These are phyloP conservation scores for Metallyticus violacea DNA, from an alignment of 2,888 invertebrate genomes.

Conservation along the genomic window DNA sequence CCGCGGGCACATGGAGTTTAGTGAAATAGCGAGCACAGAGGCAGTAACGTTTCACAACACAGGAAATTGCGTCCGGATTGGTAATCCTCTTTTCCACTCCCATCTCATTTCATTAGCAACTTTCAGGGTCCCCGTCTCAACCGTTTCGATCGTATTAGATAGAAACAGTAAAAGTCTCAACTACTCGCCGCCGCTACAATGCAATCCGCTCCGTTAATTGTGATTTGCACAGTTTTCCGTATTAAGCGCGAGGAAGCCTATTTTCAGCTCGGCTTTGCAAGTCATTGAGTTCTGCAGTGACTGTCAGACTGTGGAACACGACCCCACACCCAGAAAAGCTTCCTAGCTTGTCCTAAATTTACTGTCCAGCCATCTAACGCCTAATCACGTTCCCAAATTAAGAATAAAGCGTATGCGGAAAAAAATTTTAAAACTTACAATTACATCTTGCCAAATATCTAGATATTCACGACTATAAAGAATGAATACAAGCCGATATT, in stretches of 20 bases:
- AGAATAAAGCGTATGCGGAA: too few relatives aligned
- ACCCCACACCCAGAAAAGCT: too few relatives aligned
- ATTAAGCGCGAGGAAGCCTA: neutral
- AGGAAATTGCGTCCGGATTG: slow-evolving; percentile 31
- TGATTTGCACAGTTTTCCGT: neutral
- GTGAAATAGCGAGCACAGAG: too few relatives aligned
- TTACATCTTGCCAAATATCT: too few relatives aligned
- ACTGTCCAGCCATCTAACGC: too few relatives aligned
- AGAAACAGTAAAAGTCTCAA: neutral
- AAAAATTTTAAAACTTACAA: too few relatives aligned
- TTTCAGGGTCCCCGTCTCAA: neutral
- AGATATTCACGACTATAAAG: too few relatives aligned
- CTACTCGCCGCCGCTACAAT: neutral
- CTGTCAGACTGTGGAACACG: neutral
- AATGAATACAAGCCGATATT: too few relatives aligned
- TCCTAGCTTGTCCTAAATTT: too few relatives aligned
- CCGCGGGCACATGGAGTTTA: too few relatives aligned
- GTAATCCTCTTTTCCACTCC: slow-evolving; percentile 6
- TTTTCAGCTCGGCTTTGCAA: neutral
- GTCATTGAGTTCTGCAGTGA: neutral
- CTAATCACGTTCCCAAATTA: too few relatives aligned
- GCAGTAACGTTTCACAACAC: neutral
- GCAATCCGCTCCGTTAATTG: neutral
- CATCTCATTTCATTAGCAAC: slow-evolving; percentile 15
- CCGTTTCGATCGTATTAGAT: slow-evolving; percentile 4